phyloP scores from a whole-genome alignment of 92 coral and sea anemone species.

The Isaurus tuberculatus region DNA sequence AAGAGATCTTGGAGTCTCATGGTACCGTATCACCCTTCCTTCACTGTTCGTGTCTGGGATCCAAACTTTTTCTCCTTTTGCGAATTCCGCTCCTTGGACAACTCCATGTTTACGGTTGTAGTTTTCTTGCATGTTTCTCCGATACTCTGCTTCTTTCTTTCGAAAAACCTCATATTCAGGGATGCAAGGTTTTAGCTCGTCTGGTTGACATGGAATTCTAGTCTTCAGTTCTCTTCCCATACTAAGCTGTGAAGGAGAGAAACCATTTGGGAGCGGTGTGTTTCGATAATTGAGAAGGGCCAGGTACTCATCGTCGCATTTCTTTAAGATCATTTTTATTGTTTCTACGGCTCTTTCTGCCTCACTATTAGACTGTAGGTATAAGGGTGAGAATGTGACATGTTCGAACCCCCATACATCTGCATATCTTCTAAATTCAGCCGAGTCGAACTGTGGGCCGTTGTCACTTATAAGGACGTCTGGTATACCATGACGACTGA shows the following conservation, averaged over 20 bases:
- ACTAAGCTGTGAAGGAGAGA: constrained; percentile 1
- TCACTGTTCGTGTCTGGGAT: not conserved
- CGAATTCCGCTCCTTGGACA: constrained; percentile 41
- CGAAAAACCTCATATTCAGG: constrained; percentile 27
- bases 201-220: constrained; percentile 7
- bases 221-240: constrained; percentile 22
- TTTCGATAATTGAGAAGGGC: not conserved
- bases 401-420: not conserved
- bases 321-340: constrained; percentile 45
- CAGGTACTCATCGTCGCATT: constrained; percentile 16
- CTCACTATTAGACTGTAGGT: constrained; percentile 23
- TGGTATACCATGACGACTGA: constrained; percentile 10
- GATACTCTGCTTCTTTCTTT: constrained; percentile 36
- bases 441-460: not conserved
- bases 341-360: constrained; percentile 30
- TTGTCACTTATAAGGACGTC: constrained; percentile 1
- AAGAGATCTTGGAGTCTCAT: too few species aligned
- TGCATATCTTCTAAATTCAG: not conserved
- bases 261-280: constrained; percentile 16
- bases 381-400: not conserved
- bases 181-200: constrained; percentile 7
- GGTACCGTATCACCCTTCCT: not conserved
- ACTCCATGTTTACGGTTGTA: constrained; percentile 48
- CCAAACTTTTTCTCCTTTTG: not conserved
- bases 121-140: constrained; percentile 47